A percentile compares a stretch with the other conserved stretches of the same genome.
Evolutionary conservation across 1,140 invertebrate genomes (phyloP).

Genomic region (Geopemphigus sp.): DNA sequence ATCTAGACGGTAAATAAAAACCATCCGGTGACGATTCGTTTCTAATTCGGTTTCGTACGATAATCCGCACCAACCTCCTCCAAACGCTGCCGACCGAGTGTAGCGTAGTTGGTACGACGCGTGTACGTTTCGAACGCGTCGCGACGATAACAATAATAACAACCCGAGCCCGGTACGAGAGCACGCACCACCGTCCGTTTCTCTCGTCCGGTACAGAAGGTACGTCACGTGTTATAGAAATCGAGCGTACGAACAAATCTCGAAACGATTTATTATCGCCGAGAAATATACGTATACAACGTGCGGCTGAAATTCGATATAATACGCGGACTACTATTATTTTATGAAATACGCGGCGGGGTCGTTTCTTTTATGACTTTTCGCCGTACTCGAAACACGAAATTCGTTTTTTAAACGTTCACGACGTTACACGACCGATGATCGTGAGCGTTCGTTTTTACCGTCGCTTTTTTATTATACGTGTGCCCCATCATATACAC

Average conservation of each 20-base stretch:
- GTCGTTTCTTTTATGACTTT: neutral
- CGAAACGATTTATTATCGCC: neutral
- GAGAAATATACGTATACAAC: neutral
- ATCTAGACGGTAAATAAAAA: no score
- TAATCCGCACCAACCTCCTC: neutral
- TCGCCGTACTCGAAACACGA: neutral
- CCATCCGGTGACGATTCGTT: no score
- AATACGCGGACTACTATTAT: neutral
- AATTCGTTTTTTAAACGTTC: constrained; percentile 26
- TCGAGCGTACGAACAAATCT: constrained; percentile 7
- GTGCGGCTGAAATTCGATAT: neutral
- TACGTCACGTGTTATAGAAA: neutral
- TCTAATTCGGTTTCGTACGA: no score
- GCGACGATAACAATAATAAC: no score
- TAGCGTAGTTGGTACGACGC: no score
- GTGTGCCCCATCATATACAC: neutral
- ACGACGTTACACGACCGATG: neutral
- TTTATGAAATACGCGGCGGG: neutral
- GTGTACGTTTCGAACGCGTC: no score
- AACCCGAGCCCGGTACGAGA: no score
- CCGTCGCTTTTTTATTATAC: neutral
- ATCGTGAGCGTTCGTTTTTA: neutral
- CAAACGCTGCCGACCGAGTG: no score
- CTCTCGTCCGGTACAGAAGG: no score
- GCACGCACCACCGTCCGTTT: no score